These are phyloP conservation scores for Cancer borealis DNA, from an alignment of 2,888 invertebrate genomes.

Conservation along the genomic window DNA sequence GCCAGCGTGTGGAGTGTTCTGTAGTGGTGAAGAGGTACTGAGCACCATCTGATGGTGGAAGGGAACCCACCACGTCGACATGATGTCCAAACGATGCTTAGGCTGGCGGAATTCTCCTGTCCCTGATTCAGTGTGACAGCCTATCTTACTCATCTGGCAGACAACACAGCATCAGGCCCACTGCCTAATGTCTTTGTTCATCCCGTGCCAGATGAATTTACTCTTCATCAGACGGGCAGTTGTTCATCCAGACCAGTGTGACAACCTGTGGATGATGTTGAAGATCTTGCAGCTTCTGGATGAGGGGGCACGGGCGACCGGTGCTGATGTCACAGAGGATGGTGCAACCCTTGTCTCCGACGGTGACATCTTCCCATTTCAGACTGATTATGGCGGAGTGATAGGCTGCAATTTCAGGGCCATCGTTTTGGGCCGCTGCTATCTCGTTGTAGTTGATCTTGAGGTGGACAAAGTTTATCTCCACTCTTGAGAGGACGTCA, in stretches of 20 bases:
- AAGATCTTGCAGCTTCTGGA: constrained; percentile 36
- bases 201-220: constrained; percentile 73
- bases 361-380: constrained; percentile 27
- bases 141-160: constrained; percentile 71
- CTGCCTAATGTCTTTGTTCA: neutral
- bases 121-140: constrained; percentile 68
- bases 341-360: constrained; percentile 29
- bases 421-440: constrained; percentile 31
- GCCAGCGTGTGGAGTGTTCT: constrained; percentile 76
- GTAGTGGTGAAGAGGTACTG: constrained; percentile 76
- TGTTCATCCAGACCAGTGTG: constrained; percentile 70
- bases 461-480: constrained; percentile 35
- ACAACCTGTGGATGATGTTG: constrained; percentile 61
- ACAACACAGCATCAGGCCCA: constrained; percentile 66
- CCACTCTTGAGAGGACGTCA: constrained; percentile 45
- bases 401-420: constrained; percentile 2
- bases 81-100: constrained; percentile 72
- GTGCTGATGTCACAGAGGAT: constrained; percentile 62
- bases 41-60: constrained; percentile 59
- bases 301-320: constrained; percentile 38
- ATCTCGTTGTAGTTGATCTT: constrained; percentile 48
- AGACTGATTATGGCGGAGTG: neutral
- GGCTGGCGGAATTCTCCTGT: constrained; percentile 63
- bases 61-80: constrained; percentile 77
- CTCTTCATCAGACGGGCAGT: constrained; percentile 43